Base-by-base conservation (phyloP, 2,797 vertebrate species). In the Eidolon dupreanum region DNA sequence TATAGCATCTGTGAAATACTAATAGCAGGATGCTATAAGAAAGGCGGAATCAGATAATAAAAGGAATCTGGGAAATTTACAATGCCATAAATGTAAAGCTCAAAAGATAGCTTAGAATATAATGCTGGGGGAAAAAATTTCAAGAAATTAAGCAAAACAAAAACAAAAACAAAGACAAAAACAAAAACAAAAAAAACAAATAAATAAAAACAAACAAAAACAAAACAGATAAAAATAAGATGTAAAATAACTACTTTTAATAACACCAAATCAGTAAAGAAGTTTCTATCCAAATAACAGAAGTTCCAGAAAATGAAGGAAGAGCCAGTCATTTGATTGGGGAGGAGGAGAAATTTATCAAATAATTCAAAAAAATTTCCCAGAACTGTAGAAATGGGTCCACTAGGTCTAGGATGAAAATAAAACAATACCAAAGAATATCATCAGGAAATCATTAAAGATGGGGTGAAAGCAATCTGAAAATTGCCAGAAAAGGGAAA, bases 1-100 rank as follows among this genome's bases (percentile, higher is more conserved):
- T 84, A 93, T 7, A 84, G 57, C 31, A 91, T 53, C 55, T 91
- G 31, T 73, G 57, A 93, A 88, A 66, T 95, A 90, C 51, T 92
- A 74, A 88, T 41, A 75, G 68, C 46, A 87, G 38, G 17, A 43
- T 82, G 28, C n/a, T 38, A 17, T 36, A 65, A 63, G 81, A 79
- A 85, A 85, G 49, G n/a, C 74, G 71, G 11, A 46, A n/a, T 38
- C 4, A 20, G 33, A 36, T 49, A 36, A 86, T 65, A 71, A 81
- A 90, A 33, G n/a, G 38, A 90, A 33, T 57, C n/a, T 86, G 33
- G 41, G 74, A 93, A 63, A 82, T 65, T 93, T 82, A 79, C 81
- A 70, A 90, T 65, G 57, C 16, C 53, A 68, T 13, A 79, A 57
- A 17, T 43, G n/a, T 70, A 51, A 95, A 93, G 41, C 43, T 86